A percentile compares a stretch with the other conserved stretches of the same genome.
Evolutionary conservation across 2,888 invertebrate species (phyloP).

Genomic region (Tubulanus polymorphus): DNA sequence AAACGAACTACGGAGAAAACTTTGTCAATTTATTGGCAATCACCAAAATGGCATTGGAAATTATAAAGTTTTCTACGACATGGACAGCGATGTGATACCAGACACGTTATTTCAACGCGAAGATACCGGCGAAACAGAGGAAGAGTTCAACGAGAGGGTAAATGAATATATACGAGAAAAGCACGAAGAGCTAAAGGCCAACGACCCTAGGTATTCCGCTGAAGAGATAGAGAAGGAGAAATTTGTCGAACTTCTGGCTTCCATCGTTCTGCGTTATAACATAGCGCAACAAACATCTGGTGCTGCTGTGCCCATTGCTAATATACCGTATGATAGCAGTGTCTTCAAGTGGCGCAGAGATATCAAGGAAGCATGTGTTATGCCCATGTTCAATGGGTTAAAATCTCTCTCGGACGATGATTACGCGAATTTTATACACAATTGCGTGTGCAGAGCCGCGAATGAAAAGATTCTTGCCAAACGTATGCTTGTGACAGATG

Average conservation of each 20-base stretch:
- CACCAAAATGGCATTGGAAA: background rate
- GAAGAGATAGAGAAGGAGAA: background rate
- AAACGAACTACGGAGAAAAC: background rate
- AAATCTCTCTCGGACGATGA: background rate
- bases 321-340: background rate
- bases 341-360: background rate
- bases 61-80: background rate
- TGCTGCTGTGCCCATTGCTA: background rate
- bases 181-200: slow-evolving; percentile 1
- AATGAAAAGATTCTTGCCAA: background rate
- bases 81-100: background rate
- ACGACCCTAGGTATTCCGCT: background rate
- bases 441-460: background rate
- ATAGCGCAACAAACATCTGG: background rate
- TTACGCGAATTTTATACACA: background rate
- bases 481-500: background rate
- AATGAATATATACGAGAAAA: background rate
- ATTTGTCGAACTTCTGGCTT: background rate
- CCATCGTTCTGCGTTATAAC: background rate
- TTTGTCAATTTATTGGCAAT: background rate
- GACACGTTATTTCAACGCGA: background rate
- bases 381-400: background rate
- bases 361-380: background rate
- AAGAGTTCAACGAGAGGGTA: background rate
- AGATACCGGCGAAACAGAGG: background rate